Percentiles rank a stretch among this genome's conserved stretches.
Conservation (phyloP, 2,797 vertebrate genomes). For the Amblyopsis hoosieri region DNA sequence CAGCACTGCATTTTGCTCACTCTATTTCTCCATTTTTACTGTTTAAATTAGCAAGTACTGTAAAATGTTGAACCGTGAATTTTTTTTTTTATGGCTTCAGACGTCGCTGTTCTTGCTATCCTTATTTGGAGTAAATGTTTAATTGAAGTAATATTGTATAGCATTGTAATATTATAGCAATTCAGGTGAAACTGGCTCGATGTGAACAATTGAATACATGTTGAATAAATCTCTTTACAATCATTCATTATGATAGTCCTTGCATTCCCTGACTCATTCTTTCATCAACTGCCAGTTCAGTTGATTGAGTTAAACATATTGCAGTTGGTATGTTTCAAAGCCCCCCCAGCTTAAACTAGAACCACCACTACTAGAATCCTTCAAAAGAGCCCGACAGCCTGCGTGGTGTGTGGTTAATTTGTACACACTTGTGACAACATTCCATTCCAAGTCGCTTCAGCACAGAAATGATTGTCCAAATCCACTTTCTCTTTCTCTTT, state of each 20-base stretch:
- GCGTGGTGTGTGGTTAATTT: conserved; percentile 57
- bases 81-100: too few species aligned
- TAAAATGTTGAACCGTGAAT: too few species aligned
- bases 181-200: too few species aligned
- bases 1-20: conserved; percentile 36
- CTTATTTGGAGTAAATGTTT: too few species aligned
- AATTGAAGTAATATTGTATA: too few species aligned
- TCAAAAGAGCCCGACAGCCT: conserved; percentile 51
- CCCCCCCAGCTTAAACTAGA: conserved; percentile 53
- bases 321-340: conserved; percentile 46
- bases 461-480: conserved; percentile 49
- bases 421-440: conserved; percentile 47
- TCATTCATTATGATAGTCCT: conserved; percentile 9
- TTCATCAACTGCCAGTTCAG: conserved; percentile 38
- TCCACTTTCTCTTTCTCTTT: conserved; percentile 43
- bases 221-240: conserved; percentile 21
- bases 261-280: neutral
- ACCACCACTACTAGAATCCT: conserved; percentile 51
- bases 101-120: too few species aligned
- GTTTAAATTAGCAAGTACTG: conserved; percentile 7
- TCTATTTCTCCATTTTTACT: conserved; percentile 19
- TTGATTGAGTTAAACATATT: conserved; percentile 44
- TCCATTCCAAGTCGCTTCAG: conserved; percentile 25
- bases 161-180: too few species aligned
- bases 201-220: neutral